phyloP scores from a whole-genome alignment of 2,797 vertebrate species.

The Brachyrhaphis roseni region DNA sequence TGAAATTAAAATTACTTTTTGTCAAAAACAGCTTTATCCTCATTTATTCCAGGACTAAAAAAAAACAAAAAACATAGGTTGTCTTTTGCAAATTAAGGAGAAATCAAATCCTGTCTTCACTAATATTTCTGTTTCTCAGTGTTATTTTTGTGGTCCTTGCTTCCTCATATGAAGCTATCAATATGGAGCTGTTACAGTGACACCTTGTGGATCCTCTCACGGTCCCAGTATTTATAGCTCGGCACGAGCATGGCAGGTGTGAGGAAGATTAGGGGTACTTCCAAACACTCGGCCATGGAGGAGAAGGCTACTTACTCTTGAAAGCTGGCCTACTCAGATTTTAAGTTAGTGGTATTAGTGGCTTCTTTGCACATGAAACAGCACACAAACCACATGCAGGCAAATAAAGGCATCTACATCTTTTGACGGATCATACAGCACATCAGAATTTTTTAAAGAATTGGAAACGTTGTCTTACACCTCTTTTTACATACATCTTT shows the following conservation, averaged over 20 bases:
- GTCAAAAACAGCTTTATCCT: neutral
- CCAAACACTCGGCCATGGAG: constrained; percentile 26
- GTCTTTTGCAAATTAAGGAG: neutral
- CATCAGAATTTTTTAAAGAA: neutral
- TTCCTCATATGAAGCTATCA: constrained; percentile 27
- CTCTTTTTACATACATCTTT: neutral
- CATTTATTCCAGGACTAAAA: neutral
- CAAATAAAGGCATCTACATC: neutral
- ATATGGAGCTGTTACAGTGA: constrained; percentile 38
- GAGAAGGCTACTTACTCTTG: constrained; percentile 24
- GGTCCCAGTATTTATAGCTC: constrained; percentile 68
- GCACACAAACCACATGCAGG: neutral
- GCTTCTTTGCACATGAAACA: neutral
- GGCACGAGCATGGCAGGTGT: constrained; percentile 64
- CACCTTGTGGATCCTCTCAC: constrained; percentile 62
- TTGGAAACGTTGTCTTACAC: neutral
- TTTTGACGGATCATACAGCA: neutral
- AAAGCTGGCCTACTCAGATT: constrained; percentile 23
- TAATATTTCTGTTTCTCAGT: neutral
- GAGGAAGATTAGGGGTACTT: constrained; percentile 66
- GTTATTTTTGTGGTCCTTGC: neutral
- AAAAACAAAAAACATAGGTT: neutral
- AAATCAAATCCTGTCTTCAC: constrained; percentile 17
- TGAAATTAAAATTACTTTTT: neutral
- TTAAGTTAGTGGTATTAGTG: constrained; percentile 16